Evolutionary conservation across 2,888 invertebrate species (phyloP).

Genomic region (Xestia c-nigrum): DNA sequence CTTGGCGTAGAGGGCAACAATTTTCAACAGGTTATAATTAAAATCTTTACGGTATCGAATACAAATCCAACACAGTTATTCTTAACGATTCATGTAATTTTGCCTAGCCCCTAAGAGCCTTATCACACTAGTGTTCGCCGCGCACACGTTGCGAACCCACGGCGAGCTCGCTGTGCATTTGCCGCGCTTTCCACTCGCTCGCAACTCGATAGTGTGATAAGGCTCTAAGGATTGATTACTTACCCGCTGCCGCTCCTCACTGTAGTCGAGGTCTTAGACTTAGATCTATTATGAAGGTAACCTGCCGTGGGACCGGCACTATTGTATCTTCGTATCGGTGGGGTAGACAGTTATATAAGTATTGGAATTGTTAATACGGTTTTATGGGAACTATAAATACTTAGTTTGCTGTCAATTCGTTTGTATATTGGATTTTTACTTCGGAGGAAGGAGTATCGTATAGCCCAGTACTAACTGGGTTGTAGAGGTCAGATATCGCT

Average conservation of each 20-base stretch:
- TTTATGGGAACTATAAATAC: neutral
- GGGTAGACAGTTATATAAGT: conserved; percentile 50
- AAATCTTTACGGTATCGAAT: neutral
- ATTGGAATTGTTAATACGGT: conserved; percentile 2
- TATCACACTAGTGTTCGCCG: too few species aligned
- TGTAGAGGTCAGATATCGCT: too few species aligned
- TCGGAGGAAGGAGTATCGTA: too few species aligned
- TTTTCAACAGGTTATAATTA: neutral
- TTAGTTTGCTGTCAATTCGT: neutral
- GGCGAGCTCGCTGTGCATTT: too few species aligned
- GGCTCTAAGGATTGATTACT: neutral
- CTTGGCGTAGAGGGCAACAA: neutral
- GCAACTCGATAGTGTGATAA: too few species aligned
- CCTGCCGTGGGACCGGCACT: conserved; percentile 39
- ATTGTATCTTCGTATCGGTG: conserved; percentile 35
- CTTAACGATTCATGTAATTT: neutral
- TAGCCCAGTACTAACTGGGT: too few species aligned
- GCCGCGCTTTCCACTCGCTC: too few species aligned
- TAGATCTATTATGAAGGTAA: conserved; percentile 48
- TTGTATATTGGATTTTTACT: neutral
- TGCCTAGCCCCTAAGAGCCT: too few species aligned
- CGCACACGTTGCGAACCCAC: too few species aligned
- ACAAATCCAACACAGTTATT: neutral
- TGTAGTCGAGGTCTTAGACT: conserved; percentile 9
- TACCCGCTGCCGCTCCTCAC: neutral